Conservation (phyloP, 2,113 vertebrate genomes). For the Upupa epops region DNA sequence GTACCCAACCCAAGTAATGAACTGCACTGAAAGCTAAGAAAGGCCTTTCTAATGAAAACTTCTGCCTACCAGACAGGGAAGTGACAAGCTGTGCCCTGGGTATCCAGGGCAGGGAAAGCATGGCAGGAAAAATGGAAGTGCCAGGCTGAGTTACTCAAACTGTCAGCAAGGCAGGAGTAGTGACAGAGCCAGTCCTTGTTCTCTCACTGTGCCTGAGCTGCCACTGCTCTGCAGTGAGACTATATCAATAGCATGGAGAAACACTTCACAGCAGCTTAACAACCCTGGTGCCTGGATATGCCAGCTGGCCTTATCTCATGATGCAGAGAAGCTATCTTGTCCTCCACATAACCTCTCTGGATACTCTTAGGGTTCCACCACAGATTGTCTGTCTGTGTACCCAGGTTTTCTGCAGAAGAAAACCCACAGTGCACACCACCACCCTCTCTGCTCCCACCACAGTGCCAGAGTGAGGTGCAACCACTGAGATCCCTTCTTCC, state of each 20-base stretch:
- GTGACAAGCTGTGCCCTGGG: not conserved
- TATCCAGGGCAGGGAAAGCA: not conserved
- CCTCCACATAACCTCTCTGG: not conserved
- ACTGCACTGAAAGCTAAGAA: not conserved
- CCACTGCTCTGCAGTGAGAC: not conserved
- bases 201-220: not conserved
- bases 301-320: not conserved
- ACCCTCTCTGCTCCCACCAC: not conserved
- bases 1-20: not conserved
- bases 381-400: not conserved
- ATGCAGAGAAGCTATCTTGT: not conserved
- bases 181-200: not conserved
- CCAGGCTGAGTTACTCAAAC: not conserved
- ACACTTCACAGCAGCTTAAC: not conserved
- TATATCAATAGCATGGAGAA: not conserved
- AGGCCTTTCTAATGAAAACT: not conserved
- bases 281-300: not conserved
- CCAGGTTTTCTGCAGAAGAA: not conserved
- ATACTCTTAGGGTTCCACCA: not conserved
- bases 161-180: not conserved
- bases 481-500: not conserved
- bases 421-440: not conserved
- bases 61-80: not conserved
- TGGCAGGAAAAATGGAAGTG: not conserved
- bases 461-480: not conserved